Evolutionary conservation across 2,797 vertebrate species (phyloP), one percentile per base, ranked within the genome.

Genomic region (Telmatherina bonti): DNA sequence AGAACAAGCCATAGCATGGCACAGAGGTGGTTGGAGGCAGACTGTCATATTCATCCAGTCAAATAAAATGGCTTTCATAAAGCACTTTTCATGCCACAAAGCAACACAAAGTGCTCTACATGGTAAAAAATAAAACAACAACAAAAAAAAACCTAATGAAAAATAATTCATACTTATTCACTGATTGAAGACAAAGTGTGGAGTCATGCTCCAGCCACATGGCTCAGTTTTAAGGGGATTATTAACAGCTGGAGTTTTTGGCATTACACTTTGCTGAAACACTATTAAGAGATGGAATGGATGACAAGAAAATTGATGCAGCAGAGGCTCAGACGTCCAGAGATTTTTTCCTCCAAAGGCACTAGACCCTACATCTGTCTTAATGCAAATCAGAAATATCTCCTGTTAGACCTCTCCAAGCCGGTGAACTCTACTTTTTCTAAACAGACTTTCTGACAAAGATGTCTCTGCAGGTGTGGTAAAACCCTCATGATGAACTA

Each of bases 351-450:
- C 51, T 45, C 31, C 26, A 29, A 49, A 58, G 49, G 38, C 8
- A 7, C 29, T 62, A 30, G 47, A 43, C 36, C 33, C 33, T 64
- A 24, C 18, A 3, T 63, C 27, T 62, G 29, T 31, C 20, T 18
- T 53, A 67, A 74, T 72, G 47, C 49, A 74, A 33, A 35, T 41
- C n/a, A 67, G 29, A 26, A 49, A 29, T 36, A 47, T 33, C 18
- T 63, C 57, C 63, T 22, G 4, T 51, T 16, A 5, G 31, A 57
- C 20, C 6, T n/a, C 45, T 45, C 43, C 43, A 45, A 45, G 43
- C 43, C 0, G 27, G 18, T 47, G 33, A 64, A 27, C 2, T 1
- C 30, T 9, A 9, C 22, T 24, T 56, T 57, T 51, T 62, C 61
- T 43, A 33, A 30, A 55, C 55, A 47, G 69, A 18, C 29, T 58